Conservation (phyloP, 2,888 invertebrate genomes). For the Drosophila kanekoi region DNA sequence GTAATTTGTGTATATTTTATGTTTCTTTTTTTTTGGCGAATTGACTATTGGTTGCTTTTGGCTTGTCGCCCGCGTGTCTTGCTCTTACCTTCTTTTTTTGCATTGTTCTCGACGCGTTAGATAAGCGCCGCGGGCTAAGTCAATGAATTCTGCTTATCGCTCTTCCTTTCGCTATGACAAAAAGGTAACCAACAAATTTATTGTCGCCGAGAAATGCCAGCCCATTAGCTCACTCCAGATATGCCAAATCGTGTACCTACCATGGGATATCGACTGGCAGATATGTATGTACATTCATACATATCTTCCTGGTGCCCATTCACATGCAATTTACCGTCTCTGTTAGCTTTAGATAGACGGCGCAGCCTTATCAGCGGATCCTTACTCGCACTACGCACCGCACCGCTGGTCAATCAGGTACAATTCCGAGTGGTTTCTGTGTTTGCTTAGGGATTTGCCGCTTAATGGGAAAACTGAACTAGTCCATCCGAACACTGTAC, state of each 20-base stretch:
- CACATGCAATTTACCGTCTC: constrained; percentile 67
- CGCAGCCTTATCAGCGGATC: constrained; percentile 59
- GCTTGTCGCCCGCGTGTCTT: constrained; percentile 21
- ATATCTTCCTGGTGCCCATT: constrained; percentile 34
- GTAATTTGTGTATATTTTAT: constrained; percentile 40
- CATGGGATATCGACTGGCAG: constrained; percentile 8
- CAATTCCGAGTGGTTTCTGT: constrained; percentile 24
- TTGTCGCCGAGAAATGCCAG: constrained; percentile 8
- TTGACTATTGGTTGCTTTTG: constrained; percentile 26
- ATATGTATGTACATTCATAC: not conserved
- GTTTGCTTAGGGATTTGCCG: constrained; percentile 47
- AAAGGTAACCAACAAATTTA: constrained; percentile 15
- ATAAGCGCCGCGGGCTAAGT: constrained; percentile 27
- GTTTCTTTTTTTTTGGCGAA: constrained; percentile 22
- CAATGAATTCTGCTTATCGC: constrained; percentile 33
- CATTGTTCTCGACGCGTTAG: constrained; percentile 20
- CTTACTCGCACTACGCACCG: constrained; percentile 12
- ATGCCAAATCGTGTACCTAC: constrained; percentile 9
- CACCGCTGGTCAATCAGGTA: constrained; percentile 49
- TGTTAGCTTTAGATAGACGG: constrained; percentile 64
- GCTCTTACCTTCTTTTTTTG: constrained; percentile 21
- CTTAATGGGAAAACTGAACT: constrained; percentile 19
- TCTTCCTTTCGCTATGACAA: constrained; percentile 15
- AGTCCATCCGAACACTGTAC: constrained; percentile 12
- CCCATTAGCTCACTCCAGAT: constrained; percentile 30